Conservation (phyloP, 1,140 invertebrate species). For the Nixonia krombeini region DNA sequence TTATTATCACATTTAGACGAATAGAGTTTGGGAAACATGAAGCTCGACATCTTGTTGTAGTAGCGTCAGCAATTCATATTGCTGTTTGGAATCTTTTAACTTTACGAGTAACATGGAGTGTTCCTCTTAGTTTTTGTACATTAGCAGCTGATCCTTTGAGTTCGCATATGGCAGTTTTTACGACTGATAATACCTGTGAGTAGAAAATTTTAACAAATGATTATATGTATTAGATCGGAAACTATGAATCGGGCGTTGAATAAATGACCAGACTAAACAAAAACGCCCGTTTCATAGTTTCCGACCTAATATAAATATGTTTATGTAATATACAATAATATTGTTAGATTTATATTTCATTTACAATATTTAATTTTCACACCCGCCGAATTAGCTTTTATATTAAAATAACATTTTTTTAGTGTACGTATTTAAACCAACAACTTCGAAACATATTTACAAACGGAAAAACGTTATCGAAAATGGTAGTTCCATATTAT, state of each 20-base stretch:
- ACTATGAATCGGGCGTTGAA: not conserved
- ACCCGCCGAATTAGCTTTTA: too few relatives aligned
- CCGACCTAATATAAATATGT: constrained; percentile 1
- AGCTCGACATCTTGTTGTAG: constrained; percentile 77
- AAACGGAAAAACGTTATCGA: constrained; percentile 67
- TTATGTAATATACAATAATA: too few relatives aligned
- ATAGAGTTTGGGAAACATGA: constrained; percentile 78
- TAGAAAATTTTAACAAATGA: not conserved
- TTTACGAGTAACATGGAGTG: constrained; percentile 75
- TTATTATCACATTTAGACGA: too few relatives aligned
- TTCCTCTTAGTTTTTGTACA: constrained; percentile 71
- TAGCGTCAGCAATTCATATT: constrained; percentile 73
- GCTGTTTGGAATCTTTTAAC: constrained; percentile 82
- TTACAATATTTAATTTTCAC: too few relatives aligned
- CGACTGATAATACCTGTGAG: constrained; percentile 75
- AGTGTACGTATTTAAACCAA: constrained; percentile 77
- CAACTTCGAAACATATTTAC: constrained; percentile 72
- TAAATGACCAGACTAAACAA: constrained; percentile 5
- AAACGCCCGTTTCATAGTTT: too few relatives aligned
- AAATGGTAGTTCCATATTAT: constrained; percentile 62
- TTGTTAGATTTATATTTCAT: not conserved
- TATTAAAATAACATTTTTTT: constrained; percentile 24
- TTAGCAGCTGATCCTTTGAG: constrained; percentile 76
- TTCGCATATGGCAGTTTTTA: constrained; percentile 78
- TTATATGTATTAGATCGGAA: not conserved